phyloP scores from a whole-genome alignment of 1,140 invertebrate genomes.

The Penaeus indicus region DNA sequence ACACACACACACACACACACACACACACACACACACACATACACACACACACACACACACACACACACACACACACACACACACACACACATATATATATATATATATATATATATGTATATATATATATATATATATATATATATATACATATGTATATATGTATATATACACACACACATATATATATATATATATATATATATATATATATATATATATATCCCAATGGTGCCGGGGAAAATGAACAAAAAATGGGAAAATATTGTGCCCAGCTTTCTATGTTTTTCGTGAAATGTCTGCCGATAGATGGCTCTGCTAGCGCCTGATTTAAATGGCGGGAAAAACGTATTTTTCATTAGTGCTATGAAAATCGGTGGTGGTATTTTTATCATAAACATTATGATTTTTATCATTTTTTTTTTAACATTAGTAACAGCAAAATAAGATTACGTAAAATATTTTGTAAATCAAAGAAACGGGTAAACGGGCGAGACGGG shows the following conservation, averaged over 20 bases:
- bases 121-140: not conserved
- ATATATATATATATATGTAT: not conserved
- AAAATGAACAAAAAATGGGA: not conserved
- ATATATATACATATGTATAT: not conserved
- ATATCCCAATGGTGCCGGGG: not conserved
- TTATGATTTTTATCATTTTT: no score
- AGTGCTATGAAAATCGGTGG: no score
- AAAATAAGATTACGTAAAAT: no score
- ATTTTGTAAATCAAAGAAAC: no score
- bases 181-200: conserved; percentile 7
- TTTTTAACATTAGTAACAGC: no score
- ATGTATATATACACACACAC: not conserved
- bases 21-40: not conserved
- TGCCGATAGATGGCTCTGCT: no score
- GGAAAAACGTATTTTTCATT: no score
- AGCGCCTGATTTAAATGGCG: no score
- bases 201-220: conserved; percentile 34
- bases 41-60: not conserved
- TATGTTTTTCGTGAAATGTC: no score
- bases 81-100: conserved; percentile 10
- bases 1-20: not conserved
- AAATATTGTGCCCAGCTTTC: not conserved
- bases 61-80: conserved; percentile 19
- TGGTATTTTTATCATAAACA: no score
- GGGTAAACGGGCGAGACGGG: no score